Conservation (phyloP, 1,140 invertebrate genomes). For the Druon quercuslanigerum region DNA sequence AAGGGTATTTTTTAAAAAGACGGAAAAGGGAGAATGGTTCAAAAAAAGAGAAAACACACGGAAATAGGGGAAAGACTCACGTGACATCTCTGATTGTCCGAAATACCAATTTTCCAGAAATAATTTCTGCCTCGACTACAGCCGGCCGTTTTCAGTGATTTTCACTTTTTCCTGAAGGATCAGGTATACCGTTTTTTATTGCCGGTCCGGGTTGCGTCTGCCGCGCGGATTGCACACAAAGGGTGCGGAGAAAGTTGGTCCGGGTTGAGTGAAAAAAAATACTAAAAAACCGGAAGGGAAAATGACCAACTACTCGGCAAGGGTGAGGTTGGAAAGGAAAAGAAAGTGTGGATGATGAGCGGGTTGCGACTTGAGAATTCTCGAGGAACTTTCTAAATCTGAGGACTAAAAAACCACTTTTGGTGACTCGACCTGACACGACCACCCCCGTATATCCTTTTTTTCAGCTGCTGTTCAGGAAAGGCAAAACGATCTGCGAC, state of each 20-base stretch:
- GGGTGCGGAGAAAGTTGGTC: conserved; percentile 66
- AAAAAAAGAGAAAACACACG: no score
- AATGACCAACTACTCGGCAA: conserved; percentile 34
- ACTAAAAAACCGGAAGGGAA: conserved; percentile 37
- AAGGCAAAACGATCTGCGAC: conserved; percentile 37
- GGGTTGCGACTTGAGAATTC: conserved; percentile 43
- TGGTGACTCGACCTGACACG: conserved; percentile 15
- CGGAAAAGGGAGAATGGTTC: no score
- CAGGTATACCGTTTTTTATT: conserved; percentile 11
- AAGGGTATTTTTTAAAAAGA: no score
- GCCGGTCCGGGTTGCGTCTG: background rate
- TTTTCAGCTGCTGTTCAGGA: conserved; percentile 49
- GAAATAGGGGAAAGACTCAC: no score
- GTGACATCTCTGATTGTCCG: no score
- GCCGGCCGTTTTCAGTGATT: background rate
- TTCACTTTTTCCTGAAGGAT: conserved; percentile 42
- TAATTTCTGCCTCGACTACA: no score
- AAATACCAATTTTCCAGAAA: no score
- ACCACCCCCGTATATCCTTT: conserved; percentile 35
- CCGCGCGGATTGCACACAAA: conserved; percentile 57
- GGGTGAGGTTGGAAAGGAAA: conserved; percentile 38
- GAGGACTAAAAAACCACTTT: background rate
- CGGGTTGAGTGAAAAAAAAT: conserved; percentile 40
- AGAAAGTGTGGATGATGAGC: conserved; percentile 49
- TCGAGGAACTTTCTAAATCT: conserved; percentile 29